Percentiles rank a stretch among this genome's conserved stretches.
Conservation (phyloP, 2,888 invertebrate genomes). For the Phortica magna region DNA sequence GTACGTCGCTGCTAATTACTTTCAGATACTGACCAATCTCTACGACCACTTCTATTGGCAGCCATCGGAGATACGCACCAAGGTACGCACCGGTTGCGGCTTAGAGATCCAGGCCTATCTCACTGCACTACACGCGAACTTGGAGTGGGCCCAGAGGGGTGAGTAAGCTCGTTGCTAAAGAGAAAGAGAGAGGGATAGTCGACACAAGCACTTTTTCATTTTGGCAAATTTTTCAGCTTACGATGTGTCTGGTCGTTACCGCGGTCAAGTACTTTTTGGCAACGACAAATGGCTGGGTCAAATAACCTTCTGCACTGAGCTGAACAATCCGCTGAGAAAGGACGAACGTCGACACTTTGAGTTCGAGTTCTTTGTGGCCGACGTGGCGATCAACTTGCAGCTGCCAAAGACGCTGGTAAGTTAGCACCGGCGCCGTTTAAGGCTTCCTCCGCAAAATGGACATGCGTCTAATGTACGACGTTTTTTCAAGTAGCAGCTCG, state of each 20-base stretch:
- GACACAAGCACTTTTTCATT: background rate
- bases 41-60: slow-evolving; percentile 78
- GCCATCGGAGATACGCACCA: slow-evolving; percentile 73
- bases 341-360: slow-evolving; percentile 72
- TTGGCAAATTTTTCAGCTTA: slow-evolving; percentile 80
- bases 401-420: slow-evolving; percentile 68
- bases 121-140: slow-evolving; percentile 81
- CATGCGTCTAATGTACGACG: background rate
- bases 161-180: slow-evolving; percentile 79
- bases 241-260: slow-evolving; percentile 89
- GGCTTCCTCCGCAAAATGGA: background rate
- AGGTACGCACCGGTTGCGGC: slow-evolving; percentile 80
- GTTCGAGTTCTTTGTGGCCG: slow-evolving; percentile 74
- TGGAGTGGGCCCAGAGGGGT: slow-evolving; percentile 89
- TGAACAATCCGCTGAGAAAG: slow-evolving; percentile 66
- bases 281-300: slow-evolving; percentile 91
- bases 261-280: slow-evolving; percentile 87
- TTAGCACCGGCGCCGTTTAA: slow-evolving; percentile 7
- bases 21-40: slow-evolving; percentile 74
- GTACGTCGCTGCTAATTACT: slow-evolving; percentile 68
- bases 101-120: slow-evolving; percentile 81
- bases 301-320: slow-evolving; percentile 83
- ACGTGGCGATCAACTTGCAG: slow-evolving; percentile 65
- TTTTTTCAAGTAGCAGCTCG: slow-evolving; percentile 80
- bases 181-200: background rate